Base-by-base conservation (phyloP, 2,888 invertebrate species). In the Lampropteryx suffumata region DNA sequence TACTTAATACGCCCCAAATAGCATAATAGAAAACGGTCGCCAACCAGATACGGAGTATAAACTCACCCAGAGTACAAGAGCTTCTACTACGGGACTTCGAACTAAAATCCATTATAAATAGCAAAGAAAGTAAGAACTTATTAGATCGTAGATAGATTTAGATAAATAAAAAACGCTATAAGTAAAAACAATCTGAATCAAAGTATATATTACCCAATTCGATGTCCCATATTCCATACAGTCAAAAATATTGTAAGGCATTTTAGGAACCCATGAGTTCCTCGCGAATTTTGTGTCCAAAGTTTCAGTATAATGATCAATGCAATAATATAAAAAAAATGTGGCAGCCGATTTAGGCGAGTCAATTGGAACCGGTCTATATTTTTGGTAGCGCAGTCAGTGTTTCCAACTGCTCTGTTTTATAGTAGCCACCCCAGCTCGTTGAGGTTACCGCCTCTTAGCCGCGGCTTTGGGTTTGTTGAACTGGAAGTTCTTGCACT, bases 401-500 rank as follows among this genome's bases (percentile, higher is more conserved):
- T 7, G 24, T 24, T 24, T 24, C 7, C 7, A 6, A 7, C 17
- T 14, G 26, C 24, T 37, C 24, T 3, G 13, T 37, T 37, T 40
- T 21, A 29, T n/a, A 28, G 40, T 55, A 46, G 55, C 44, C 46
- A 35, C 46, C 45, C 49, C 45, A 43, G 37, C 35, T 33, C 37
- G 24, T 30, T 9, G 26, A 59, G 50, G 60, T 76, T 90, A 89
- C 76, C 86, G 83, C 29, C 77, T 77, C 57, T 71, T 79, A 50
- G 73, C 61, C 10, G 69, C 52, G 66, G 87, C 75, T 88, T 94
- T 66, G 58, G 94, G 93, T 70, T 96, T 96, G 79, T 97, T 97
- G 82, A 95, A 96, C 63, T 93, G 86, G 90, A 94, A 96, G 67
- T 90, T 93, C 71, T 95, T 95, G 87, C 98, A 98, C 85, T 96